These are phyloP conservation scores for Lichenostomus cassidix DNA, from an alignment of 2,113 vertebrate species.

Conservation along the genomic window DNA sequence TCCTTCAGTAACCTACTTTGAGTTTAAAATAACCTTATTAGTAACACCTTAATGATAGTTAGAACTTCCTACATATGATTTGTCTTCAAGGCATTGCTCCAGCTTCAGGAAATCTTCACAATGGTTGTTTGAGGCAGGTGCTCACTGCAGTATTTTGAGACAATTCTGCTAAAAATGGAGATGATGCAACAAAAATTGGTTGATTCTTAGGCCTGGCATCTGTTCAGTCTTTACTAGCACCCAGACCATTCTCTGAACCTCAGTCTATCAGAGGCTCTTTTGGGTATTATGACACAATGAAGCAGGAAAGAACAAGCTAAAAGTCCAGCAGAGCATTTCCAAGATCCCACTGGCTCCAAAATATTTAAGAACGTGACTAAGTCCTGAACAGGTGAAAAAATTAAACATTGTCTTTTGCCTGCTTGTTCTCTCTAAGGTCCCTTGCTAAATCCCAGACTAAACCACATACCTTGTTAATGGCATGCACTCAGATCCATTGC, in stretches of 20 bases:
- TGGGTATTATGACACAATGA: neutral
- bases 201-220: neutral
- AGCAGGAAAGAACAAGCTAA: neutral
- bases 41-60: constrained; percentile 8
- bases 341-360: neutral
- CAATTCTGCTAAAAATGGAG: neutral
- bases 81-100: neutral
- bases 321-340: neutral
- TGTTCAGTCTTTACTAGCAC: neutral
- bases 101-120: neutral
- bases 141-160: neutral
- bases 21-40: constrained; percentile 61
- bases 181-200: neutral
- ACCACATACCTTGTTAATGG: neutral
- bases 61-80: neutral
- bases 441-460: neutral
- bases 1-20: constrained; percentile 33
- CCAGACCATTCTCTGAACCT: neutral
- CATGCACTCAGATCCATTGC: rapidly evolving
- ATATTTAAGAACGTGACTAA: neutral
- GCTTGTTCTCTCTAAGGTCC: neutral
- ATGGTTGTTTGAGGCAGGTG: neutral
- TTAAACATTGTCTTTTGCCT: neutral
- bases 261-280: neutral
- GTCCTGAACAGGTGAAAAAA: neutral